Evolutionary conservation across 2,797 vertebrate genomes (phyloP).

Genomic region (Microcaecilia unicolor): DNA sequence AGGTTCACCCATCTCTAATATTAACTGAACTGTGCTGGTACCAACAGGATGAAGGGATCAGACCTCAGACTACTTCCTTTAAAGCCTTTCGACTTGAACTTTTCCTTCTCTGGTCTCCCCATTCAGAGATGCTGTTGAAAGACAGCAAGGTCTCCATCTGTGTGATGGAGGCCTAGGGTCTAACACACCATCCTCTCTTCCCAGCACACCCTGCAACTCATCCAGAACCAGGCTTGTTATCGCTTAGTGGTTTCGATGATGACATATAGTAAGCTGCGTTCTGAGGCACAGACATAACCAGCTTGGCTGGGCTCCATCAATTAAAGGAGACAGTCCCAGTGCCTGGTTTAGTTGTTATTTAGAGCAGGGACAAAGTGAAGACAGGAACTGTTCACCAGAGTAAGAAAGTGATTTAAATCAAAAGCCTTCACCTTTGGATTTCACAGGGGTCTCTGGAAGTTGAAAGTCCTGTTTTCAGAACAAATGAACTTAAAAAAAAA

Average conservation of each 20-base stretch:
- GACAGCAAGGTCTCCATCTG: background rate
- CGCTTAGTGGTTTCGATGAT: background rate
- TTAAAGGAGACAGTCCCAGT: conserved; percentile 29
- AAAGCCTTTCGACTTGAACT: background rate
- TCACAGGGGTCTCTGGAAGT: conserved; percentile 5
- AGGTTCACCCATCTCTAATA: too few relatives aligned
- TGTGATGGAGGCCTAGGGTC: background rate
- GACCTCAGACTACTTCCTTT: too few relatives aligned
- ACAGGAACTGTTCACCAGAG: conserved; percentile 33
- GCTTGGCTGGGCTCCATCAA: conserved; percentile 24
- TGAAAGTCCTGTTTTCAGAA: conserved; percentile 25
- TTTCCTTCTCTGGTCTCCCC: background rate
- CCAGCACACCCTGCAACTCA: conserved; percentile 9
- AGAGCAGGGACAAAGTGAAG: conserved; percentile 11
- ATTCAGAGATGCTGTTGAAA: too few relatives aligned
- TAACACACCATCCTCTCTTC: conserved; percentile 9
- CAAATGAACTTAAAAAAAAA: conserved; percentile 39
- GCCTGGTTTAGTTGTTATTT: conserved; percentile 37
- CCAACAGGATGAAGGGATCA: too few relatives aligned
- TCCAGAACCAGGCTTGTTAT: conserved; percentile 5
- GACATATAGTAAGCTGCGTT: conserved; percentile 5
- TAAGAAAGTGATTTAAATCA: conserved; percentile 40
- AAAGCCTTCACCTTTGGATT: conserved; percentile 25
- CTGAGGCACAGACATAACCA: conserved; percentile 10
- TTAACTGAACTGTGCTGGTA: too few relatives aligned